Evolutionary conservation across 2,113 vertebrate genomes (phyloP).

Genomic region (Etia nguti): DNA sequence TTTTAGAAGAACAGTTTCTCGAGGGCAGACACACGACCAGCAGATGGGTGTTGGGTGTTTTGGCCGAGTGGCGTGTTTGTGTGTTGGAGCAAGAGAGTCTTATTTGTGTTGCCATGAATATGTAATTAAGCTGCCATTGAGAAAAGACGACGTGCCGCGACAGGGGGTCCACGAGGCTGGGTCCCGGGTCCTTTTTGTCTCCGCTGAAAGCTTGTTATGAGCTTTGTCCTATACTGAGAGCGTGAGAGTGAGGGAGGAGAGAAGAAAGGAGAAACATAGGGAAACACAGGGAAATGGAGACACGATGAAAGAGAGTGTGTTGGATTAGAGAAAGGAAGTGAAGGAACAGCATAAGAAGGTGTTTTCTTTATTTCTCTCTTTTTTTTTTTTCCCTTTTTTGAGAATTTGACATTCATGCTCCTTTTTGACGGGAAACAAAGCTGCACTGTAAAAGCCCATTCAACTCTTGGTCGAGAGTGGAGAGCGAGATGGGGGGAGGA

Average conservation of each 20-base stretch:
- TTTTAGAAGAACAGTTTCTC: constrained; percentile 3
- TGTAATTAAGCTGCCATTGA: constrained; percentile 60
- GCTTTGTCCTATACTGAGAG: constrained; percentile 22
- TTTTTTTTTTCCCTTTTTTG: background rate
- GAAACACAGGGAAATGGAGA: background rate
- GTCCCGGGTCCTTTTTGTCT: constrained; percentile 30
- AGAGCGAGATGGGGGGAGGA: constrained; percentile 3
- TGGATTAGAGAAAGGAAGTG: background rate
- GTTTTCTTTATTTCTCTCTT: background rate
- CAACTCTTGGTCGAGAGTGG: constrained; percentile 30
- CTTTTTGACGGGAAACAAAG: constrained; percentile 55
- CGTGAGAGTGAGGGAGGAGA: background rate
- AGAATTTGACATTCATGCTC: constrained; percentile 46
- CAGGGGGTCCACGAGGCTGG: constrained; percentile 42
- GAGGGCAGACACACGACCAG: constrained; percentile 45
- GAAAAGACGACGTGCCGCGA: constrained; percentile 28
- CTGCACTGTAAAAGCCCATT: constrained; percentile 49
- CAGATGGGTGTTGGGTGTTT: constrained; percentile 56
- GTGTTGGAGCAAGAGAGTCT: constrained; percentile 28
- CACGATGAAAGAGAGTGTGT: background rate
- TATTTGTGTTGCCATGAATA: constrained; percentile 66
- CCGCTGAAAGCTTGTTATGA: constrained; percentile 22
- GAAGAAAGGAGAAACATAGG: background rate
- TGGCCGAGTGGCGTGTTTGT: constrained; percentile 45
- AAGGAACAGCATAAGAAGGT: background rate